These are phyloP conservation scores for Cyphomyrus discorhynchus DNA, from an alignment of 2,113 vertebrate species.

Conservation along the genomic window DNA sequence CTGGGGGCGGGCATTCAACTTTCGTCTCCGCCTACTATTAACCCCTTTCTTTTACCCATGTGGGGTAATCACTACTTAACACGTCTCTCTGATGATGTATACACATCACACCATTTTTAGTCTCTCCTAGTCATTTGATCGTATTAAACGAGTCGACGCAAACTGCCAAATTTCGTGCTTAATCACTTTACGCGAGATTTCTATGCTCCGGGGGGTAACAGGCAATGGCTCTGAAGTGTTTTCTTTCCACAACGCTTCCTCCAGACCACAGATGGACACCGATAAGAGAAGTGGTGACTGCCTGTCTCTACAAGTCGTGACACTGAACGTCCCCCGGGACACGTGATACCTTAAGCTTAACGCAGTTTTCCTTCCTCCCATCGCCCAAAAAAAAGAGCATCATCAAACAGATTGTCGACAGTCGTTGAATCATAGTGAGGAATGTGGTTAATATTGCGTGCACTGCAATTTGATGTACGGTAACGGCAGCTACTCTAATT, in stretches of 20 bases:
- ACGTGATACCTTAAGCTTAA: constrained; percentile 44
- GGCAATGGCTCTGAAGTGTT: constrained; percentile 41
- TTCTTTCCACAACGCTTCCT: constrained; percentile 46
- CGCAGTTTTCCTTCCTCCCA: not conserved
- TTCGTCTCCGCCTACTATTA: constrained; percentile 37
- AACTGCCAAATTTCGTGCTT: not conserved
- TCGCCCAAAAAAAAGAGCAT: not conserved
- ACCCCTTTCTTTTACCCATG: constrained; percentile 3
- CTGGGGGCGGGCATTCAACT: constrained; percentile 44
- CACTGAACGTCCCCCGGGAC: constrained; percentile 60
- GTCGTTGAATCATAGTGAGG: not conserved
- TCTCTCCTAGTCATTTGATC: not conserved
- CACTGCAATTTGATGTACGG: not conserved
- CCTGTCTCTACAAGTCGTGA: constrained; percentile 56
- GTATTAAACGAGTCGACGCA: not conserved
- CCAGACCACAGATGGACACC: constrained; percentile 58
- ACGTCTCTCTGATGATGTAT: not conserved
- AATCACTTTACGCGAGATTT: not conserved
- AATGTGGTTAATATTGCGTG: constrained; percentile 3
- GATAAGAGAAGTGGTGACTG: constrained; percentile 53
- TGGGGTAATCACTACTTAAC: not conserved
- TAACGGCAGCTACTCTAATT: not conserved
- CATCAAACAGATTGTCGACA: not conserved
- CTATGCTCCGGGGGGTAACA: not conserved
- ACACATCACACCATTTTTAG: not conserved